Base-by-base conservation (phyloP, 2,888 invertebrate species). In the Drosophila niveifrons region DNA sequence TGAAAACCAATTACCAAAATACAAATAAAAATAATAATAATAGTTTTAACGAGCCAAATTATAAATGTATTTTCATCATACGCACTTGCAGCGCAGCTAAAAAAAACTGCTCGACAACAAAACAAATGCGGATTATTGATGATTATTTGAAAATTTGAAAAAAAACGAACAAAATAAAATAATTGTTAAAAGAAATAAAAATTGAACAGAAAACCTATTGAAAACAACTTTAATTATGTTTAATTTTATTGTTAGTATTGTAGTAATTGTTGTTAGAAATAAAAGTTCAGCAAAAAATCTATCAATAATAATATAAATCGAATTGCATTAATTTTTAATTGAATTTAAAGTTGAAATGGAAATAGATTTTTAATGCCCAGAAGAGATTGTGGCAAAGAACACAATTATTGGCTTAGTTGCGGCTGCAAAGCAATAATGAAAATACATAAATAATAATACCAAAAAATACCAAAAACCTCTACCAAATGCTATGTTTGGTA, bases 31-130 rank as follows among this genome's bases (percentile, higher is more conserved):
- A 56, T 63, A 63, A 62, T 63, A 63, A 62, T 66, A 75, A 58
- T 71, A 62, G 65, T 53, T 61, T 65, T 31, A 58, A 51, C 56
- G 61, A 70, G 58, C 17, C 59, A 69, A 62, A 58, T 63, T 67
- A 74, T 34, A 66, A 66, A 73, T 72, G 72, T 78, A 73, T 72
- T 82, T 79, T 79, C 66, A 73, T 65, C 79, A 84, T 67, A 80
- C 81, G 80, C 78, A 82, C 48, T 73, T 80, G 55, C 77, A 78
- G 3, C 64, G 34, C 13, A 43, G 2, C 18, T 28, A 48, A 36
- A 13, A 34, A 48, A 15, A 41, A 36, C n/a, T 4, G 3, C 1
- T 3, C 36, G 11, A 3, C 11, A 36, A 36, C 11, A 36, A 36
- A 11, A n/a, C 36, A n/a, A 11, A n/a, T 36, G 36, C n/a, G n/a